Percentiles rank a stretch among this genome's conserved stretches.
These are phyloP conservation scores for Botia kubotai DNA, from an alignment of 2,797 vertebrate genomes.

Conservation along the genomic window DNA sequence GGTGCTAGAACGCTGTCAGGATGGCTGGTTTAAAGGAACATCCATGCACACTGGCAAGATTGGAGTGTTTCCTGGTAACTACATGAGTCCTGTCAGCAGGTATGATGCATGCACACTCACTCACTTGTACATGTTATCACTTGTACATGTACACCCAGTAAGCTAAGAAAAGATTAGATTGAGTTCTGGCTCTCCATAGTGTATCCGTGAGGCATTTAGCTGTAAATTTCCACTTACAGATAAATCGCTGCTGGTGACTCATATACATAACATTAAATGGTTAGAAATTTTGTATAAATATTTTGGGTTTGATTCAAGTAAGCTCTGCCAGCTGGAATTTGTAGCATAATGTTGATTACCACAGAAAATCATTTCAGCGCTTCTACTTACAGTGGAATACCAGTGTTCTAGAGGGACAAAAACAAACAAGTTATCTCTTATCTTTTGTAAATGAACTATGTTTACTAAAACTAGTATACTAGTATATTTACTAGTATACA, in stretches of 20 bases:
- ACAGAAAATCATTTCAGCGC: neutral
- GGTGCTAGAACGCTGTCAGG: slow-evolving; percentile 97
- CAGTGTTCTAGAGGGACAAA: too few relatives aligned
- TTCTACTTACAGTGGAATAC: neutral
- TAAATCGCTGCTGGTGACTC: neutral
- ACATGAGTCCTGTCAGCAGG: slow-evolving; percentile 97
- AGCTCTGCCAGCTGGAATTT: too few relatives aligned
- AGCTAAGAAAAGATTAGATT: slow-evolving; percentile 34
- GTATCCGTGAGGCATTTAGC: neutral
- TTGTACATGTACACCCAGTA: slow-evolving; percentile 5
- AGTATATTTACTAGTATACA: too few relatives aligned
- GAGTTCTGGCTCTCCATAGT: neutral
- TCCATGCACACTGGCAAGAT: slow-evolving; percentile 99
- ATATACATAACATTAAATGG: neutral
- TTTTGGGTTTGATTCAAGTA: neutral
- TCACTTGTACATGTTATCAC: slow-evolving; percentile 29
- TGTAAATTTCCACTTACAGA: neutral
- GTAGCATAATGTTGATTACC: neutral
- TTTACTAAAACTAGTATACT: too few relatives aligned
- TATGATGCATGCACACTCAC: slow-evolving; percentile 58
- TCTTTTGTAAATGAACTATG: too few relatives aligned
- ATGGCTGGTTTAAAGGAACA: slow-evolving; percentile 99
- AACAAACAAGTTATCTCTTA: too few relatives aligned
- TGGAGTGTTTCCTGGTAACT: slow-evolving; percentile 98
- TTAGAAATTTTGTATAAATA: neutral